Conservation (phyloP, 2,888 invertebrate species). For the Macrosiphum euphorbiae region DNA sequence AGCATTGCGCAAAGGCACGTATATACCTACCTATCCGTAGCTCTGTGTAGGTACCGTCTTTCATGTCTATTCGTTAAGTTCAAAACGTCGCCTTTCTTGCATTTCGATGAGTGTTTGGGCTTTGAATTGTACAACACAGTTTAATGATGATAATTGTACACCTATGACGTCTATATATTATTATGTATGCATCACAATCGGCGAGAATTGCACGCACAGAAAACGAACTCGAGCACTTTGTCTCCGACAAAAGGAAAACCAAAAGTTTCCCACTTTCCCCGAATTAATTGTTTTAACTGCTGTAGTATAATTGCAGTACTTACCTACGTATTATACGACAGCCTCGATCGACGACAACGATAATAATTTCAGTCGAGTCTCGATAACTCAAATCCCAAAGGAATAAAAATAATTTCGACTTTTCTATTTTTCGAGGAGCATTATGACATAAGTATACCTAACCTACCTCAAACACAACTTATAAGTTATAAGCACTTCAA, state of each 20-base stretch:
- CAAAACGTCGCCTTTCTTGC: slow-evolving; percentile 1
- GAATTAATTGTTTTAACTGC: not conserved
- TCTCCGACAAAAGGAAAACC: not conserved
- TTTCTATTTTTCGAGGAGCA: no score
- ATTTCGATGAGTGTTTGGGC: not conserved
- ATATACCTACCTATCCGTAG: no score
- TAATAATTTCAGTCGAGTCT: not conserved
- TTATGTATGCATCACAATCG: not conserved
- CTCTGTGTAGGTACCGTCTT: no score
- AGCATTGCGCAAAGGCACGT: not conserved
- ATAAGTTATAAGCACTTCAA: no score
- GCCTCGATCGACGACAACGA: not conserved
- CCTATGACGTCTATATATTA: not conserved
- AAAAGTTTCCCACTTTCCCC: not conserved
- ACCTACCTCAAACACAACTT: no score
- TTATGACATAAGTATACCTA: no score
- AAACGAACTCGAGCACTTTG: not conserved
- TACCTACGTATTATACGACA: not conserved
- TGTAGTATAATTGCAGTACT: not conserved
- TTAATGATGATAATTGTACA: not conserved
- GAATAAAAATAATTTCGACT: no score
- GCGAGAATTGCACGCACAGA: not conserved
- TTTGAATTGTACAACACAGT: not conserved
- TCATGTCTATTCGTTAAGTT: not conserved
- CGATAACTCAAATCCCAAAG: no score